Evolutionary conservation across 2,888 invertebrate genomes (phyloP).

Genomic region (Microctonus brassicae): DNA sequence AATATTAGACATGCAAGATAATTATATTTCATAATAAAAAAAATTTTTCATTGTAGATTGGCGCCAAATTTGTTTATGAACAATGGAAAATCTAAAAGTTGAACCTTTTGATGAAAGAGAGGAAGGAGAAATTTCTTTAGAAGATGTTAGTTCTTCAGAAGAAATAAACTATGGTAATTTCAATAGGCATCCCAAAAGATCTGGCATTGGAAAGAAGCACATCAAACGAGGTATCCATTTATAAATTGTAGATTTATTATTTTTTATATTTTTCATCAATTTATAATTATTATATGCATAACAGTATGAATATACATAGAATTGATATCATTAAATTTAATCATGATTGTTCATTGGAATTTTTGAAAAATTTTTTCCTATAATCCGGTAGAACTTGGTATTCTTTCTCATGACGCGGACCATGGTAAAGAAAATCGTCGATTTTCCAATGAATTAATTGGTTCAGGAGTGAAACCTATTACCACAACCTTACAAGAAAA

Average conservation of each 20-base stretch:
- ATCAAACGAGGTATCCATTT: slow-evolving; percentile 36
- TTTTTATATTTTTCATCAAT: not conserved
- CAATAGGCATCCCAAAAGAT: not conserved
- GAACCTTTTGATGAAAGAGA: slow-evolving; percentile 59
- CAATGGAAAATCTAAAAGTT: slow-evolving; percentile 24
- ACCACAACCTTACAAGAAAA: slow-evolving; percentile 58
- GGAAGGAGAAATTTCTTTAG: slow-evolving; percentile 67
- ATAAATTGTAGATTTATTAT: not conserved
- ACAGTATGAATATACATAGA: not conserved
- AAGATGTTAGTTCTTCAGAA: slow-evolving; percentile 68
- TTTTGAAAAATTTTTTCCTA: slow-evolving; percentile 28
- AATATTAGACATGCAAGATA: too few species aligned
- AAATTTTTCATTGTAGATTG: not conserved
- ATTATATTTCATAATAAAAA: not conserved
- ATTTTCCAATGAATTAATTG: slow-evolving; percentile 55
- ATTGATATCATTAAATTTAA: not conserved
- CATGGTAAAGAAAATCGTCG: slow-evolving; percentile 66
- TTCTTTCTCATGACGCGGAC: slow-evolving; percentile 64
- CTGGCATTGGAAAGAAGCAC: slow-evolving; percentile 6
- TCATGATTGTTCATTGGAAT: not conserved
- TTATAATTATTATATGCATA: not conserved
- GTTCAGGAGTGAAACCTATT: slow-evolving; percentile 42
- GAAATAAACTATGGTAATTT: slow-evolving; percentile 48
- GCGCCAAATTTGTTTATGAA: not conserved
- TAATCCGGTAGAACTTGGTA: slow-evolving; percentile 62